Percentiles rank a stretch among this genome's conserved stretches.
These are phyloP conservation scores for Phorcus lineatus DNA, from an alignment of 2,888 invertebrate species.

Conservation along the genomic window DNA sequence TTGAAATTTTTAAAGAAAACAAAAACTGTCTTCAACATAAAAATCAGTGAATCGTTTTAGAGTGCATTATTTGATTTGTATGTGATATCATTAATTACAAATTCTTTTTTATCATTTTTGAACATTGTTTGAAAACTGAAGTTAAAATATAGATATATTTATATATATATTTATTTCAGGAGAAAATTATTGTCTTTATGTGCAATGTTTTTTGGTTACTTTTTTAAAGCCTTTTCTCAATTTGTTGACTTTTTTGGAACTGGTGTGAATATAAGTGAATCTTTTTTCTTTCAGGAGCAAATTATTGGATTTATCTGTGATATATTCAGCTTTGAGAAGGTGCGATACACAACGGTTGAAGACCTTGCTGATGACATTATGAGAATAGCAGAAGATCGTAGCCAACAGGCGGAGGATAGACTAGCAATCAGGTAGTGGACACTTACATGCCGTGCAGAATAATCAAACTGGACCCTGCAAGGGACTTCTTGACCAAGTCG, in stretches of 20 bases:
- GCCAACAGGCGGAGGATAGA: constrained; percentile 48
- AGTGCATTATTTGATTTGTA: neutral
- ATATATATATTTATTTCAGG: too few species aligned
- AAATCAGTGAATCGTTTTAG: too few species aligned
- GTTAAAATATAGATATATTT: too few species aligned
- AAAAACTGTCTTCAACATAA: neutral
- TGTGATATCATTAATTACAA: too few species aligned
- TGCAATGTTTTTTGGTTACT: too few species aligned
- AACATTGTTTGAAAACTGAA: too few species aligned
- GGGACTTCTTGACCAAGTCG: neutral
- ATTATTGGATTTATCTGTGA: constrained; percentile 91
- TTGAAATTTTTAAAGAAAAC: neutral
- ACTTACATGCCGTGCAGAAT: too few species aligned
- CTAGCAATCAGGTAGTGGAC: constrained; percentile 10
- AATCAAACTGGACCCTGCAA: neutral
- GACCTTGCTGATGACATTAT: constrained; percentile 89
- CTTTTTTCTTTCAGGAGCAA: constrained; percentile 81
- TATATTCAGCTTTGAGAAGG: constrained; percentile 93
- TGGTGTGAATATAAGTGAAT: neutral
- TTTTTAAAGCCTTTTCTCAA: too few species aligned
- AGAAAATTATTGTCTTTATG: too few species aligned
- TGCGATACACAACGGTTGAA: constrained; percentile 90
- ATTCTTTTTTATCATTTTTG: too few species aligned
- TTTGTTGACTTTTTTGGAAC: neutral
- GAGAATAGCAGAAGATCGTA: constrained; percentile 48